phyloP scores from a whole-genome alignment of 2,113 vertebrate species.

The Poecilia latipinna region DNA sequence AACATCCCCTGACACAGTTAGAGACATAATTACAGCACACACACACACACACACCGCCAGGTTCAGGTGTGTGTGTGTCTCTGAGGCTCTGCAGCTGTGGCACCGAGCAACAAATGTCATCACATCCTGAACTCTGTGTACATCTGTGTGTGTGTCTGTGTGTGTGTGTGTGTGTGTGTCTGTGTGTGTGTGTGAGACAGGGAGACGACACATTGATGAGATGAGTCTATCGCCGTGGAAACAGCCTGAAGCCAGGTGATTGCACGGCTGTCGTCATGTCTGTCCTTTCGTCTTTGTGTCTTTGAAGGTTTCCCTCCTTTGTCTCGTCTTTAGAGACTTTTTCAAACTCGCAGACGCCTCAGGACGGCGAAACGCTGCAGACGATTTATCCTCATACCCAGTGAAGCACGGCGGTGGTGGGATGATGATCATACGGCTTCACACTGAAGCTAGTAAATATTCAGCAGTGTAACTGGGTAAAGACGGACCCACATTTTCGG shows the following conservation, averaged over 20 bases:
- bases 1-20: constrained; percentile 54
- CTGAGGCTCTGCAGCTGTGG: constrained; percentile 32
- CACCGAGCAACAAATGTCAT: constrained; percentile 51
- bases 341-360: not conserved
- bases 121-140: constrained; percentile 12
- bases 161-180: not conserved
- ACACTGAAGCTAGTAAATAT: not conserved
- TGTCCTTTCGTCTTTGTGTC: constrained; percentile 19
- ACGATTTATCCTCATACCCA: fast-evolving
- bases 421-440: no score
- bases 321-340: not conserved
- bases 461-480: not conserved
- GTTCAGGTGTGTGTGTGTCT: not conserved
- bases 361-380: not conserved
- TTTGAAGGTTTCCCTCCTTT: not conserved
- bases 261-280: constrained; percentile 30
- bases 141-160: constrained; percentile 6
- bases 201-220: constrained; percentile 35
- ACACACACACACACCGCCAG: not conserved
- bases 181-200: constrained; percentile 3
- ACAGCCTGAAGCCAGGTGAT: constrained; percentile 54
- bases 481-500: not conserved
- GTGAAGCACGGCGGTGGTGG: not conserved
- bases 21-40: constrained; percentile 38
- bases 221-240: constrained; percentile 62